A percentile compares a stretch with the other conserved stretches of the same genome.
Conservation (phyloP, 2,888 invertebrate species). For the Melikaiella ostensackeni region DNA sequence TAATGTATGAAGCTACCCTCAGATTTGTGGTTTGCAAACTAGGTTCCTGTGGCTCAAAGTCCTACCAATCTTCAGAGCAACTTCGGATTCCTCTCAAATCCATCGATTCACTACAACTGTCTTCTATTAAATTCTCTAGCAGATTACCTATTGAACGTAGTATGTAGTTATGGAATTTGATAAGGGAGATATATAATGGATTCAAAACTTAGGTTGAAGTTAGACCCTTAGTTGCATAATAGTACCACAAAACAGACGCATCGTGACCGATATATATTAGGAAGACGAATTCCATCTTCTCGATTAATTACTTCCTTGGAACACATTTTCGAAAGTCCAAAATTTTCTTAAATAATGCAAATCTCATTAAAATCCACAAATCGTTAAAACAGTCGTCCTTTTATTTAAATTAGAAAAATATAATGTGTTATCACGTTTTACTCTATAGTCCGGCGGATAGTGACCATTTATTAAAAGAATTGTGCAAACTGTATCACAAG, state of each 20-base stretch:
- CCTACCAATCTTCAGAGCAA: conserved; percentile 21
- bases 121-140: conserved; percentile 20
- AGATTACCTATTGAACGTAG: conserved; percentile 20
- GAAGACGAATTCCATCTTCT: neutral
- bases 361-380: no score
- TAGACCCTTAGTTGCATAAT: conserved; percentile 20
- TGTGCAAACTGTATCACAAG: no score
- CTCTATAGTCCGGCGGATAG: no score
- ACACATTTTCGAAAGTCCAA: neutral
- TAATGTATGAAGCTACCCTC: no score
- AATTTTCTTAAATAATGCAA: no score
- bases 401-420: no score
- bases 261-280: conserved; percentile 4
- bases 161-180: conserved; percentile 33
- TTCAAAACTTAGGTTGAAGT: conserved; percentile 27
- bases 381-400: no score
- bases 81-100: conserved; percentile 23
- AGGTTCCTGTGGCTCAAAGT: conserved; percentile 28
- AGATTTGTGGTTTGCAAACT: conserved; percentile 15
- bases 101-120: conserved; percentile 23
- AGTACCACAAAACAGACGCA: neutral
- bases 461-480: no score
- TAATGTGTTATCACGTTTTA: no score
- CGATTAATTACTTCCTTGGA: neutral
- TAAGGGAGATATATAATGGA: conserved; percentile 27